A percentile compares a stretch with the other conserved stretches of the same genome.
Evolutionary conservation across 2,888 invertebrate species (phyloP).

Genomic region (Cerastis leucographa): DNA sequence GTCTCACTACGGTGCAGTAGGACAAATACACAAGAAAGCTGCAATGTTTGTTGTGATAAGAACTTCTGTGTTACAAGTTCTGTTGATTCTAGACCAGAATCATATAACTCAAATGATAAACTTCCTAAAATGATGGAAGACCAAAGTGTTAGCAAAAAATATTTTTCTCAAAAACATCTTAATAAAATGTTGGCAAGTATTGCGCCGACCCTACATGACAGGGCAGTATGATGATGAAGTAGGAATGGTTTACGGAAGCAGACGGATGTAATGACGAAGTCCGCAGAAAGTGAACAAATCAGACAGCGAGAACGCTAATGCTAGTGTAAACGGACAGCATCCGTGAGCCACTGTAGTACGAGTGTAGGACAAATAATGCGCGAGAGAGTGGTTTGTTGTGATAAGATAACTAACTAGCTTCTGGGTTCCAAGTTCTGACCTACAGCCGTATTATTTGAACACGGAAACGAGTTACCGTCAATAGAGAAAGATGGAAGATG

Average conservation of each 20-base stretch:
- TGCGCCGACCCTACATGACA: too few relatives aligned
- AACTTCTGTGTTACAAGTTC: conserved; percentile 10
- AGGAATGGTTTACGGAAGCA: not conserved
- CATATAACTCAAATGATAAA: not conserved
- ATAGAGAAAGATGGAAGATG: not conserved
- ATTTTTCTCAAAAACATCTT: not conserved
- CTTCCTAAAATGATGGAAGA: not conserved
- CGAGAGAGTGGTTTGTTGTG: conserved; percentile 20
- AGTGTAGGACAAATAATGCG: conserved; percentile 22
- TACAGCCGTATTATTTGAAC: not conserved
- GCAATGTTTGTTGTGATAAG: conserved; percentile 29
- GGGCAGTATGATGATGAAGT: not conserved
- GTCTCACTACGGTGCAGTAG: not conserved
- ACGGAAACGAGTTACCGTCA: not conserved
- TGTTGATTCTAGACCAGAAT: not conserved
- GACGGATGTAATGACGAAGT: not conserved
- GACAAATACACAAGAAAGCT: conserved; percentile 8
- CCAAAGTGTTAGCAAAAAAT: not conserved
- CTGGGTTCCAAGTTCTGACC: not conserved
- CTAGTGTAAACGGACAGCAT: conserved; percentile 11
- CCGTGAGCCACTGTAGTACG: conserved; percentile 10
- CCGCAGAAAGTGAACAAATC: conserved; percentile 34
- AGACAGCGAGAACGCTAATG: conserved; percentile 23
- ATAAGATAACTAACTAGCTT: conserved; percentile 42
- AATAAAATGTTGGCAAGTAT: not conserved